These are phyloP conservation scores for Drosophila falleni DNA, from an alignment of 2,888 invertebrate species.

Conservation along the genomic window DNA sequence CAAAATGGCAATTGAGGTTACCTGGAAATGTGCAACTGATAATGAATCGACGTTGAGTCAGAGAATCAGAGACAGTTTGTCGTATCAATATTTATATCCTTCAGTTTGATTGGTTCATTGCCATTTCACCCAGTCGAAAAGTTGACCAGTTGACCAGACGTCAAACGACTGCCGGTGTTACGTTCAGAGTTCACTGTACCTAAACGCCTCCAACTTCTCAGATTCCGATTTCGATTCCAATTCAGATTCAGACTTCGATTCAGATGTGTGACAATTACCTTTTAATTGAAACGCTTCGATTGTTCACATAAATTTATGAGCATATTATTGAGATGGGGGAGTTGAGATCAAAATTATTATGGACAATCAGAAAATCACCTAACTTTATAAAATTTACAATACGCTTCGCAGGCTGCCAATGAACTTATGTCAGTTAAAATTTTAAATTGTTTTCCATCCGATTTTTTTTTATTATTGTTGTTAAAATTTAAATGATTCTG, in stretches of 20 bases:
- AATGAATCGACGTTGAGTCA: conserved; percentile 49
- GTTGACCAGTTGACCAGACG: conserved; percentile 1
- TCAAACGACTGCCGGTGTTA: conserved; percentile 52
- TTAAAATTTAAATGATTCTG: conserved; percentile 2
- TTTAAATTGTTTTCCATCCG: conserved; percentile 1
- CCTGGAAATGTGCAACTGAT: neutral
- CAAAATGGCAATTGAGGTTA: conserved; percentile 47
- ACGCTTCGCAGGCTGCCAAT: conserved; percentile 43
- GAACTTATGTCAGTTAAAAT: conserved; percentile 42
- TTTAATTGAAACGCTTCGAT: conserved; percentile 64
- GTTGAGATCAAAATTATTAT: conserved; percentile 22
- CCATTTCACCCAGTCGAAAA: conserved; percentile 65
- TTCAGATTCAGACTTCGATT: neutral
- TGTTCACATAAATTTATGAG: conserved; percentile 25
- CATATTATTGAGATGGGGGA: conserved; percentile 36
- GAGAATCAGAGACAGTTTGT: neutral
- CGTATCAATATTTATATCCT: conserved; percentile 36
- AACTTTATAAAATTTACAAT: conserved; percentile 5
- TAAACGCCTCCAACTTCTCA: conserved; percentile 19
- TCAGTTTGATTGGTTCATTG: conserved; percentile 63
- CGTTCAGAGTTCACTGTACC: conserved; percentile 65
- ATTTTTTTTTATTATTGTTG: conserved; percentile 4
- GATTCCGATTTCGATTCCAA: neutral
- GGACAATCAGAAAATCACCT: conserved; percentile 13
- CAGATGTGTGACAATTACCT: conserved; percentile 70